Evolutionary conservation across 2,888 invertebrate genomes (phyloP), one percentile per base, ranked within the genome.

Genomic region (Arge pagana): DNA sequence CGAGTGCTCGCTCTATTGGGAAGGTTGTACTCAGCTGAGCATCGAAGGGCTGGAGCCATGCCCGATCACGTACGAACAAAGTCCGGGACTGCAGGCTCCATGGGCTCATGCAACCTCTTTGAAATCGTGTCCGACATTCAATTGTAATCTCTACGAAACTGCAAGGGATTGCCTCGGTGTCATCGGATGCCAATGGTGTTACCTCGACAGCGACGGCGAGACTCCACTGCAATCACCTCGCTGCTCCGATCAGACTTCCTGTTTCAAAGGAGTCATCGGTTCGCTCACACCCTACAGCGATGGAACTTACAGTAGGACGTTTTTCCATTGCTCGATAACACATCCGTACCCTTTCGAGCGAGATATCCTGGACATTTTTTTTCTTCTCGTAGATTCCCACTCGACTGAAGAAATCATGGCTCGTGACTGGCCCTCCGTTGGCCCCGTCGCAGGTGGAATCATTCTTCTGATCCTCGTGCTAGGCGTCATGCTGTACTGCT

Each of bases 141-240:
- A 83, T 65, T 91, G 90, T 68, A 88, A 88, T 68, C 77, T 79
- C 5, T 86, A 85, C 69, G 66, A 78, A 30, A 81, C 83, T 0
- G 85, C 87, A 65, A 80, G 81, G 1, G 83, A 85, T 42, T 90
- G 90, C 67, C 74, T 87, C 42, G 82, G 82, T 0, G 82, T 93
- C 19, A 80, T 91, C 63, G 93, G 93, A 51, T 96, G 95, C 76
- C 93, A 94, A 71, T 96, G 95, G 95, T 96, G 95, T 72, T 86
- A 87, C 66, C 79, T 88, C 52, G 90, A 92, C 67, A 80, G 84
- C 4, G 90, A 93, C 67, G 89, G 88, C 1, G 82, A 82, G 55
- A 85, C 86, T 18, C 78, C 80, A 5, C 81, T 93, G 13, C 75
- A 81, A 1, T 77, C 82, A 4, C 87, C 93, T 0, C 92, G 89